Evolutionary conservation across 2,888 invertebrate species (phyloP), one percentile per base, ranked within the genome.

Genomic region (Hyles lineata): DNA sequence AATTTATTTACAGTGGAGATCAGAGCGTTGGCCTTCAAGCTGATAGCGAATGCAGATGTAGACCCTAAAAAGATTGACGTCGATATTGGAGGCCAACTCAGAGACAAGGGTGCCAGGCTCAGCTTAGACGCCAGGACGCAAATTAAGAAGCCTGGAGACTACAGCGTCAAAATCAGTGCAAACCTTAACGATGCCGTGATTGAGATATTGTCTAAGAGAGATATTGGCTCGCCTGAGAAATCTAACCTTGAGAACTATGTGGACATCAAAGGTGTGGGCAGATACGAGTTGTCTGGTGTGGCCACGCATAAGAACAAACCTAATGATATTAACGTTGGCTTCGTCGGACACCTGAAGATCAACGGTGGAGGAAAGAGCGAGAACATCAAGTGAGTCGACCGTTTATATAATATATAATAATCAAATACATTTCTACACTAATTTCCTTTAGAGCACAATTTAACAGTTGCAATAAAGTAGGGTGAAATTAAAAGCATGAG

Each of bases 161-260:
- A 94, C 81, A 89, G 87, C 74, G 75, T 92, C 0, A 94, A 94
- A 77, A 19, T 93, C 0, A 84, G 82, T 59, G 85, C 89, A 4
- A 79, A 82, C 25, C 73, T 83, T 0, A 89, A 94, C 79, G 89
- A 89, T 35, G 86, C 88, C 59, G 88, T 90, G 4, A 23, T 94
- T 0, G 95, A 96, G 77, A 74, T 96, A 0, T 93, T 96, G 76
- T 89, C 95, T 0, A 96, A 95, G 78, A 94, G 96, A 23, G 95
- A 95, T 61, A 91, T 96, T 3, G 84, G 95, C 0, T 95, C 95
- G 0, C 87, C 90, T 19, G 93, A 95, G 50, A 96, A 96, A 82
- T 96, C 96, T 1, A 96, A 96, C 83, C 93, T 96, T 61, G 94
- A 95, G 61, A 96, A 96, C 80, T 95, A 94, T 58, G 75, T 97